Evolutionary conservation across 1,140 invertebrate species (phyloP).

Genomic region (Leptinotarsa undecemlineata): DNA sequence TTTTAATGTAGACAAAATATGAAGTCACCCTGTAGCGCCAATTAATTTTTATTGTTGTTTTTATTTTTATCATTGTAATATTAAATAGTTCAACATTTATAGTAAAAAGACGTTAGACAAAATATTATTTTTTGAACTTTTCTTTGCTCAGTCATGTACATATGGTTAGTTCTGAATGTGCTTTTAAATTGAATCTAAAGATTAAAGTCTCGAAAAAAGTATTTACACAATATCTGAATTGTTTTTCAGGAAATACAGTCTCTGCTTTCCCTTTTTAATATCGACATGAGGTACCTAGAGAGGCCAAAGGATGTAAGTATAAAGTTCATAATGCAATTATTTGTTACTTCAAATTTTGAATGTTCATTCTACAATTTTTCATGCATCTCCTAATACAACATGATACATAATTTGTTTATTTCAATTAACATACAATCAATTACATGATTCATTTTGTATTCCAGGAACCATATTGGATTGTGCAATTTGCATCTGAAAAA

Average conservation of each 20-base stretch:
- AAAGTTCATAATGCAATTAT: slow-evolving; percentile 5
- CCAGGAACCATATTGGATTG: slow-evolving; percentile 76
- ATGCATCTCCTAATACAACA: not conserved
- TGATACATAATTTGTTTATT: not conserved
- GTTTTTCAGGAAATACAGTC: slow-evolving; percentile 73
- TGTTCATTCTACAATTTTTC: not conserved
- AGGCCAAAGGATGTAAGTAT: slow-evolving; percentile 60
- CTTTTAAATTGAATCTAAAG: too few relatives aligned
- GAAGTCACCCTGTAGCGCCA: too few relatives aligned
- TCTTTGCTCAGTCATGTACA: too few relatives aligned
- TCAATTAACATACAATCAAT: not conserved
- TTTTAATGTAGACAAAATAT: slow-evolving; percentile 29
- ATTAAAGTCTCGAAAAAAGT: too few relatives aligned
- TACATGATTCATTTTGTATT: slow-evolving; percentile 23
- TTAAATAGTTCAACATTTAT: too few relatives aligned
- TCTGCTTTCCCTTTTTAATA: slow-evolving; percentile 66
- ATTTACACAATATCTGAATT: slow-evolving; percentile 10
- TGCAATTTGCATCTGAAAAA: slow-evolving; percentile 69
- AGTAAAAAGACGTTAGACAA: too few relatives aligned
- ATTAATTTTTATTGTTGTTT: too few relatives aligned
- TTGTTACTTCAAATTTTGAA: not conserved
- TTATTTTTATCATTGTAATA: too few relatives aligned
- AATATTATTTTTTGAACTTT: too few relatives aligned
- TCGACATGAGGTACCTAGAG: slow-evolving; percentile 64
- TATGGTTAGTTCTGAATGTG: too few relatives aligned